Evolutionary conservation across 2,797 vertebrate species (phyloP).

Genomic region (Odontamblyopus lacepedii): DNA sequence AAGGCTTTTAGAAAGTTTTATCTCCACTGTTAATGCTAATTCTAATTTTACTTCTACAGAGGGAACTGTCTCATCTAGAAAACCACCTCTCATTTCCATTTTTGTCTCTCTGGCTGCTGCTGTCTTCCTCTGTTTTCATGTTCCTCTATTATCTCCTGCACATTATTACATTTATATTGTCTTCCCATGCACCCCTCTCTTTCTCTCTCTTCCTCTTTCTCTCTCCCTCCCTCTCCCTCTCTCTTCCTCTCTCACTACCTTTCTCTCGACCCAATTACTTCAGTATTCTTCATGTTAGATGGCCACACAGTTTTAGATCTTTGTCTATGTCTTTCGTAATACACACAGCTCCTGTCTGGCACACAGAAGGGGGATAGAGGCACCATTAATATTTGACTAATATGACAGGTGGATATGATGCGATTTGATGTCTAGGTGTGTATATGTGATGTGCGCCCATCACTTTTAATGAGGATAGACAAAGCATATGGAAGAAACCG

Average conservation of each 20-base stretch:
- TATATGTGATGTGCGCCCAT: conserved; percentile 68
- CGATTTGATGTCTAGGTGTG: conserved; percentile 52
- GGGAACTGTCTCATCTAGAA: conserved; percentile 6
- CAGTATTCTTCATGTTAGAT: conserved; percentile 45
- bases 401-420: conserved; percentile 69
- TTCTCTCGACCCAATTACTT: conserved; percentile 58
- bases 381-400: conserved; percentile 77
- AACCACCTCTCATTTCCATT: neutral
- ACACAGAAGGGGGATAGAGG: conserved; percentile 45
- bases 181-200: neutral
- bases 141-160: conserved; percentile 17
- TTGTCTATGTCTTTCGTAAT: conserved; percentile 32
- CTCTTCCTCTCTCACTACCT: neutral
- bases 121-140: conserved; percentile 4
- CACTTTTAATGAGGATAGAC: conserved; percentile 80
- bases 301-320: conserved; percentile 48
- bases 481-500: conserved; percentile 67
- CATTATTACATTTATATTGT: conserved; percentile 7
- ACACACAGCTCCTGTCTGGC: conserved; percentile 25
- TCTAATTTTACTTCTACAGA: conserved; percentile 10
- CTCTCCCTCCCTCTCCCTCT: neutral
- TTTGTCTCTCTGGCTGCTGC: neutral
- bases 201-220: neutral
- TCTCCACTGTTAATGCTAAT: conserved; percentile 11
- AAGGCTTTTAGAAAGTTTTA: conserved; percentile 10